Evolutionary conservation across 2,888 invertebrate species (phyloP).

Genomic region (Drosophila mimetica): DNA sequence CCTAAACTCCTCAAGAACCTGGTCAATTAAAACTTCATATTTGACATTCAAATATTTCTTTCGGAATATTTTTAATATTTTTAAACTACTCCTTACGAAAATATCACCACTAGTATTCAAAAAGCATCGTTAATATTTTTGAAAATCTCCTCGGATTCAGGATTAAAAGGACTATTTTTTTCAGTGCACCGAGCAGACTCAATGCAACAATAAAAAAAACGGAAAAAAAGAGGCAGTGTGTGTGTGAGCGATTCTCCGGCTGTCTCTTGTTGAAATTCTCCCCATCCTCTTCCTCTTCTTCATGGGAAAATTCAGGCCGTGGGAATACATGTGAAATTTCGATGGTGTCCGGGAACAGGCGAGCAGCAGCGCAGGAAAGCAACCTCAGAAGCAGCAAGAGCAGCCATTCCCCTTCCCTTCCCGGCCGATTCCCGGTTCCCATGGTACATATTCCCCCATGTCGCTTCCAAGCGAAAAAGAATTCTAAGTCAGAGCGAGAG

Average conservation of each 20-base stretch:
- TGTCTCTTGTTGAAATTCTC: slow-evolving; percentile 62
- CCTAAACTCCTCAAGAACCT: no score
- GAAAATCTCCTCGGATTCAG: no score
- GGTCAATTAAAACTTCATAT: no score
- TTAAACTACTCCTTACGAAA: no score
- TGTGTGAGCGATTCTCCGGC: slow-evolving; percentile 54
- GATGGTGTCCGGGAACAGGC: slow-evolving; percentile 84
- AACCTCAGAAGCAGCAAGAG: slow-evolving; percentile 8
- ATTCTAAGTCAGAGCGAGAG: slow-evolving; percentile 44
- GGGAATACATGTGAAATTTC: slow-evolving; percentile 85
- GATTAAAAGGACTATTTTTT: background rate
- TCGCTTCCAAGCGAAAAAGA: slow-evolving; percentile 29
- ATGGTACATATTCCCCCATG: slow-evolving; percentile 24
- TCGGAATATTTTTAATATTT: no score
- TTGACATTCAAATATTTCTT: no score
- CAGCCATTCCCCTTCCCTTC: slow-evolving; percentile 15
- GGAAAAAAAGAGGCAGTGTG: slow-evolving; percentile 45
- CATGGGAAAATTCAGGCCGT: slow-evolving; percentile 85
- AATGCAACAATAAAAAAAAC: slow-evolving; percentile 56
- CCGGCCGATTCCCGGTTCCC: slow-evolving; percentile 27
- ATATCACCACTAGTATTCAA: no score
- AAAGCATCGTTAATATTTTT: no score
- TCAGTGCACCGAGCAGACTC: slow-evolving; percentile 66
- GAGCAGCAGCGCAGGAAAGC: slow-evolving; percentile 70
- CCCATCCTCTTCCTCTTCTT: slow-evolving; percentile 63